Conservation (phyloP, 1,140 invertebrate species). For the Globodera ellingtonae region DNA sequence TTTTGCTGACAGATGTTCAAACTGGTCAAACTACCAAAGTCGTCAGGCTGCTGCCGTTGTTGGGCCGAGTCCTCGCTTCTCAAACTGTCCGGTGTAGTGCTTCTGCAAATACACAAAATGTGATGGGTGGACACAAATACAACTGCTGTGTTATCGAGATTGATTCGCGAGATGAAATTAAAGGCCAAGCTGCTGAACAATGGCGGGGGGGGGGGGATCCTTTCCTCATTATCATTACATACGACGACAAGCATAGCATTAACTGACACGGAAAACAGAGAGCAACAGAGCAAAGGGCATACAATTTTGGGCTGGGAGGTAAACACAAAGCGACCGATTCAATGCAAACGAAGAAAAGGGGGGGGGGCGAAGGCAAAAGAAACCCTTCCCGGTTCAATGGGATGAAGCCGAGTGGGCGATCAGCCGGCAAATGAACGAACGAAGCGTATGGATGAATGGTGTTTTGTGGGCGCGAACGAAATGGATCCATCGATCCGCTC, state of each 20-base stretch:
- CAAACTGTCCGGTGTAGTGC: slow-evolving; percentile 52
- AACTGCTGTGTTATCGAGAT: neutral
- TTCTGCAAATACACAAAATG: slow-evolving; percentile 32
- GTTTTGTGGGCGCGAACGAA: neutral
- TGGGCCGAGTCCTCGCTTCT: slow-evolving; percentile 22
- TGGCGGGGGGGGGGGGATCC: neutral
- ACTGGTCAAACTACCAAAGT: slow-evolving; percentile 54
- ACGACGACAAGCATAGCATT: neutral
- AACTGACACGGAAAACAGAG: slow-evolving; percentile 20
- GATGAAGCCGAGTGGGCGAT: neutral
- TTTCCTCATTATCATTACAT: neutral
- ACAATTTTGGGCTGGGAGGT: neutral
- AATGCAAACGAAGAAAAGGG: neutral
- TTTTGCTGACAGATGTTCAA: slow-evolving; percentile 43
- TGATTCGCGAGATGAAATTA: neutral
- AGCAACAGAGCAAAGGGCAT: neutral
- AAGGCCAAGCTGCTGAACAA: neutral
- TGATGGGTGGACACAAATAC: neutral
- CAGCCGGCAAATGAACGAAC: neutral
- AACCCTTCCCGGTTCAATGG: neutral
- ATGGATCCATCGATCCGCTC: neutral
- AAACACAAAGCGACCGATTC: neutral
- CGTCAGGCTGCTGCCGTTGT: neutral
- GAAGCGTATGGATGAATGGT: neutral
- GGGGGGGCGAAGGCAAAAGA: neutral